phyloP scores from a whole-genome alignment of 2,888 invertebrate species.

The Zygothrica quintamaculata region DNA sequence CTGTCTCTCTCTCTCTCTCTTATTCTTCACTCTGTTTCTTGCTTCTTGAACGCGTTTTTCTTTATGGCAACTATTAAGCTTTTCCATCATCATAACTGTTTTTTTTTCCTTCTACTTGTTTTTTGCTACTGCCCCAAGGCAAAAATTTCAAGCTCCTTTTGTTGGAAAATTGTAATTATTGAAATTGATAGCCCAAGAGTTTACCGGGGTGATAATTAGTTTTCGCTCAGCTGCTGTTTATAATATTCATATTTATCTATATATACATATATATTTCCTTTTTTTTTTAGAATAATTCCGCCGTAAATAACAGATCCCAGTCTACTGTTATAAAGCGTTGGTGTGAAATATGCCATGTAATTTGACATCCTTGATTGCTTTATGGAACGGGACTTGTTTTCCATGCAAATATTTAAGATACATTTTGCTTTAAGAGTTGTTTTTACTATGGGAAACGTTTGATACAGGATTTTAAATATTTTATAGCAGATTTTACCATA shows the following conservation, averaged over 20 bases:
- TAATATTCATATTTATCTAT: conserved; percentile 1
- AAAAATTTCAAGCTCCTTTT: conserved; percentile 34
- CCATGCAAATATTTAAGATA: too few species aligned
- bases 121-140: conserved; percentile 17
- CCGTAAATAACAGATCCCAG: not conserved
- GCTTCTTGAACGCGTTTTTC: conserved; percentile 43
- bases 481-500: too few species aligned
- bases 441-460: too few species aligned
- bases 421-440: too few species aligned
- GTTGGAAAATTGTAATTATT: conserved; percentile 62
- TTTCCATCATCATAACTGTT: conserved; percentile 46
- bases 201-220: conserved; percentile 58
- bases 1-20: not conserved
- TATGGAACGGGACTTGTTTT: too few species aligned
- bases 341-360: conserved; percentile 26
- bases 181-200: conserved; percentile 64
- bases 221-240: conserved; percentile 48
- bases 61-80: conserved; percentile 52
- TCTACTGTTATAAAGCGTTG: too few species aligned
- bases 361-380: conserved; percentile 14
- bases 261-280: not conserved
- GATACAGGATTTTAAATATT: too few species aligned
- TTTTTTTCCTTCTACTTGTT: conserved; percentile 19
- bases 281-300: conserved; percentile 7
- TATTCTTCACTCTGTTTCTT: not conserved